Conservation (phyloP, 2,888 invertebrate species). For the Sicus ferrugineus region DNA sequence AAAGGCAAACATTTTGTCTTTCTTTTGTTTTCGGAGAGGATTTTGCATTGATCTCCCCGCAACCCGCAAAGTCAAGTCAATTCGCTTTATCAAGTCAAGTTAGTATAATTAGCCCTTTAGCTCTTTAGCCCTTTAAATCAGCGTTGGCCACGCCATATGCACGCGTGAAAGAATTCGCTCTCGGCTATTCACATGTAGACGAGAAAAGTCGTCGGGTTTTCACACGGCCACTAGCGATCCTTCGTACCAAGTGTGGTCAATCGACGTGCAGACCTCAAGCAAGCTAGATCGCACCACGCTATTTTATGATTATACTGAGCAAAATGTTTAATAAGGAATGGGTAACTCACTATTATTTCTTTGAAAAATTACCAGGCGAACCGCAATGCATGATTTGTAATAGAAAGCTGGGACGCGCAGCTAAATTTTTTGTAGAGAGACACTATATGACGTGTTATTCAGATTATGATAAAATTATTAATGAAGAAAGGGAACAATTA, state of each 20-base stretch:
- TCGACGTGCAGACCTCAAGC: background rate
- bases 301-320: background rate
- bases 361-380: background rate
- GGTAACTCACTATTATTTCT: background rate
- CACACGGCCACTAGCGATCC: background rate
- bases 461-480: background rate
- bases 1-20: no score
- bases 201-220: background rate
- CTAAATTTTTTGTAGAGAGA: background rate
- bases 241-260: background rate
- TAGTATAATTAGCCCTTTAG: background rate
- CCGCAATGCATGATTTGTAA: background rate
- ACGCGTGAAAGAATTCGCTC: background rate
- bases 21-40: no score
- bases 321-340: no score
- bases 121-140: background rate
- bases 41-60: no score
- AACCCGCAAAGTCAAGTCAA: no score
- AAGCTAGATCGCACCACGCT: background rate
- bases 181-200: background rate
- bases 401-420: background rate
- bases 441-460: background rate
- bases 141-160: background rate
- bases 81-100: background rate
- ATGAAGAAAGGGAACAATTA: background rate